These are phyloP conservation scores for Chloroclysta siterata DNA, from an alignment of 2,888 invertebrate species.

Conservation along the genomic window DNA sequence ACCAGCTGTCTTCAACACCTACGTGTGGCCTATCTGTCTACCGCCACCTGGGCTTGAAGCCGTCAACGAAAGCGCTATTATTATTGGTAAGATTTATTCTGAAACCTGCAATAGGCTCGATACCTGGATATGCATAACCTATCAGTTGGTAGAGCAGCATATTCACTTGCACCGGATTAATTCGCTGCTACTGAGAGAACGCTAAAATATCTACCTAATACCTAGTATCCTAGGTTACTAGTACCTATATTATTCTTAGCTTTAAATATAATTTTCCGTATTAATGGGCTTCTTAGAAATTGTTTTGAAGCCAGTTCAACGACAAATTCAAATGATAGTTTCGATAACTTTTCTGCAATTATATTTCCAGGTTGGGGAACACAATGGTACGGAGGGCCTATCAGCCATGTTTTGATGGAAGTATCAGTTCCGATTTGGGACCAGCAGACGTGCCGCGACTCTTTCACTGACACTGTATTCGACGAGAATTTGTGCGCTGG, in stretches of 20 bases:
- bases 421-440: constrained; percentile 92
- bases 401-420: constrained; percentile 89
- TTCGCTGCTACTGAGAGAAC: background rate
- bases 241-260: too few species aligned
- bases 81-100: constrained; percentile 82
- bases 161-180: background rate
- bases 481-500: constrained; percentile 91
- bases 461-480: constrained; percentile 86
- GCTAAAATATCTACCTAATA: too few species aligned
- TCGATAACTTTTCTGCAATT: too few species aligned
- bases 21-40: constrained; percentile 94
- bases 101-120: background rate
- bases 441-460: constrained; percentile 85
- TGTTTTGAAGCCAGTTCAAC: too few species aligned
- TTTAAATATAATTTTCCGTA: too few species aligned
- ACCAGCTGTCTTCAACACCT: constrained; percentile 89
- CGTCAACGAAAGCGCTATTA: constrained; percentile 86
- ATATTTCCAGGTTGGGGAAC: constrained; percentile 89
- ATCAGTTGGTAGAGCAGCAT: background rate
- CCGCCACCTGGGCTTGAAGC: constrained; percentile 87
- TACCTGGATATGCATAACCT: background rate
- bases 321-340: too few species aligned
- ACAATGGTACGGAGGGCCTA: constrained; percentile 88
- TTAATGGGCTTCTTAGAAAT: too few species aligned
- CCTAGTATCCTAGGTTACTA: too few species aligned